phyloP scores from a whole-genome alignment of 2,888 invertebrate genomes.

The Drosophila greeni region DNA sequence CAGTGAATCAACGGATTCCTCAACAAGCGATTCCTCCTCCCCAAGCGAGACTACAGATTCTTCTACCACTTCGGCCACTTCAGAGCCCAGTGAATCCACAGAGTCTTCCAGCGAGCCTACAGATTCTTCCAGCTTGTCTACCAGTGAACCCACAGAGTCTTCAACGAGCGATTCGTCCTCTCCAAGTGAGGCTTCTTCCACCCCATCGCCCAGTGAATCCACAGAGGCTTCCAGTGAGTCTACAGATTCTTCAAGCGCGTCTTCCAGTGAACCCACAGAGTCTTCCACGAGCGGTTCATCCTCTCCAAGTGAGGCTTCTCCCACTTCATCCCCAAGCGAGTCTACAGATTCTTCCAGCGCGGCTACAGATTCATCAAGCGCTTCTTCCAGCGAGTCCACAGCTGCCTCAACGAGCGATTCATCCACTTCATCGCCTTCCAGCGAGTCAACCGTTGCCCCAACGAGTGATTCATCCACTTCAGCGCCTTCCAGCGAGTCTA shows the following conservation, averaged over 20 bases:
- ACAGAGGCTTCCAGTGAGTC: too few species aligned
- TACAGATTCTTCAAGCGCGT: too few species aligned
- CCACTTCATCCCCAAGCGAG: not conserved
- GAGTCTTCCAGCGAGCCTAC: too few species aligned
- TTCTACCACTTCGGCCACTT: not conserved
- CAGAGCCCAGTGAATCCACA: too few species aligned
- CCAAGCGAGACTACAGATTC: not conserved
- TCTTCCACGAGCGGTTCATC: not conserved
- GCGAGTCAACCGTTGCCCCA: not conserved
- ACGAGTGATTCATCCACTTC: not conserved
- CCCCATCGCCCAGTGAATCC: too few species aligned
- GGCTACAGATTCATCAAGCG: not conserved
- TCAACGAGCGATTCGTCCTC: not conserved
- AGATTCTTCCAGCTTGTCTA: too few species aligned
- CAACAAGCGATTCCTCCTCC: not conserved
- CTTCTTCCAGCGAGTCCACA: not conserved
- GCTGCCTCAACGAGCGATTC: not conserved
- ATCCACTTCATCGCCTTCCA: slow-evolving; percentile 3
- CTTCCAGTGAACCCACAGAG: not conserved
- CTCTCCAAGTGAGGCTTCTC: not conserved
- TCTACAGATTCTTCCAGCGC: not conserved
- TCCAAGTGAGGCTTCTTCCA: not conserved
- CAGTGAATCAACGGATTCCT: not conserved
- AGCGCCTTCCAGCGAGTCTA: not conserved
- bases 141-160: not conserved